Evolutionary conservation across 2,113 vertebrate genomes (phyloP), one percentile per base, ranked within the genome.

Genomic region (Lophura nycthemera): DNA sequence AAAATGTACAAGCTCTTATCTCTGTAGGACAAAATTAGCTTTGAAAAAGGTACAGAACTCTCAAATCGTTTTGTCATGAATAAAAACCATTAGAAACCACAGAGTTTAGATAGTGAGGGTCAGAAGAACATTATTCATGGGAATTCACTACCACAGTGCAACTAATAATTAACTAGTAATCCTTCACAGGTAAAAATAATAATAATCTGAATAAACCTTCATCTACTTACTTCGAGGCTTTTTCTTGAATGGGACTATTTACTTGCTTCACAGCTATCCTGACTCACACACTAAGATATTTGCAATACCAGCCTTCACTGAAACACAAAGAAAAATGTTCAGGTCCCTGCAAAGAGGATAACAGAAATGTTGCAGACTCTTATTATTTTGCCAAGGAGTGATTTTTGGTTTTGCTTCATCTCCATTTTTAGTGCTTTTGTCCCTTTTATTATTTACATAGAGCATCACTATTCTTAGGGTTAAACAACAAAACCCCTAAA

Each of bases 381-480:
- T 75, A 30, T 42, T 47, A 18, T 72, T 83, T 85, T 80, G 38
- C 65, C 80, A 30, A 86, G 63, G 56, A 85, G 42, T 38, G 21
- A 27, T 8, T 5, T 88, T 95, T 86, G 88, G 85, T 75, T 94
- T 95, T 83, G 82, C 40, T 61, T 91, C 24, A 48, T 86, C 61
- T 88, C 73, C 29, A 29, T 72, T 78, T 90, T 83, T 47, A 95
- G 91, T 78, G 82, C 64, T 91, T 83, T 81, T 0, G 21, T 61
- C 43, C 69, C 72, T 48, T 86, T 92, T 65, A 16, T 61, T 93
- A 93, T 82, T 90, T 93, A 84, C 73, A 82, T 5, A 65, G 63
- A 88, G 70, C 79, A 86, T 71, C 77, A 50, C 48, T 69, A 83
- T 17, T 70, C 47, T 75, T 25, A 40, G 48, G 30, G 30, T 45